Evolutionary conservation across 2,113 vertebrate genomes (phyloP).

Genomic region (Sturnus vulgaris): DNA sequence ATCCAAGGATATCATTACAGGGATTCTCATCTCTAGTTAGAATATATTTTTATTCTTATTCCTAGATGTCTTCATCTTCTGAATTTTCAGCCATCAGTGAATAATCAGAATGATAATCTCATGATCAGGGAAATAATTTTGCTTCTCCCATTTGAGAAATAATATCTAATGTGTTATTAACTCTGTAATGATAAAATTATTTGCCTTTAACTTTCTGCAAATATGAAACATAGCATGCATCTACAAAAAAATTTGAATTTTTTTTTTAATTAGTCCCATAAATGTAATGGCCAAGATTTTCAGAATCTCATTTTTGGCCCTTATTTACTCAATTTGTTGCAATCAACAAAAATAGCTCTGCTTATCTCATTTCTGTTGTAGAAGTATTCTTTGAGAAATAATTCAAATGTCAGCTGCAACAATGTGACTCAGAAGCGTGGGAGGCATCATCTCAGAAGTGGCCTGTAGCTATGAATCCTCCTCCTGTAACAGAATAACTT

Average conservation of each 20-base stretch:
- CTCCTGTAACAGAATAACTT: not conserved
- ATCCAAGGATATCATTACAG: not conserved
- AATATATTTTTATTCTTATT: not conserved
- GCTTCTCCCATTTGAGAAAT: not conserved
- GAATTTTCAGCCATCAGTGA: not conserved
- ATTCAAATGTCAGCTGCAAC: not conserved
- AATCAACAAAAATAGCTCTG: not conserved
- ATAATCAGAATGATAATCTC: not conserved
- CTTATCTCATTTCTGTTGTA: not conserved
- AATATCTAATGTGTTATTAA: not conserved
- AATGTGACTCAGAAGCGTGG: not conserved
- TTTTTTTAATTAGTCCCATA: not conserved
- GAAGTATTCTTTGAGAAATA: not conserved
- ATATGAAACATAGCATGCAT: not conserved
- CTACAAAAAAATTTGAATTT: not conserved
- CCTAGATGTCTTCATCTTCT: not conserved
- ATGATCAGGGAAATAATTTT: not conserved
- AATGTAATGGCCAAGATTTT: not conserved
- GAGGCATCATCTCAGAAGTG: not conserved
- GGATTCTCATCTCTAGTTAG: not conserved
- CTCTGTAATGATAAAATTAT: not conserved
- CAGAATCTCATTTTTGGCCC: not conserved
- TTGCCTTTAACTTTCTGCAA: not conserved
- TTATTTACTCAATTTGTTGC: not conserved
- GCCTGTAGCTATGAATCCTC: not conserved